phyloP scores from a whole-genome alignment of 1,140 invertebrate species.

The Oryctes rhinoceros region DNA sequence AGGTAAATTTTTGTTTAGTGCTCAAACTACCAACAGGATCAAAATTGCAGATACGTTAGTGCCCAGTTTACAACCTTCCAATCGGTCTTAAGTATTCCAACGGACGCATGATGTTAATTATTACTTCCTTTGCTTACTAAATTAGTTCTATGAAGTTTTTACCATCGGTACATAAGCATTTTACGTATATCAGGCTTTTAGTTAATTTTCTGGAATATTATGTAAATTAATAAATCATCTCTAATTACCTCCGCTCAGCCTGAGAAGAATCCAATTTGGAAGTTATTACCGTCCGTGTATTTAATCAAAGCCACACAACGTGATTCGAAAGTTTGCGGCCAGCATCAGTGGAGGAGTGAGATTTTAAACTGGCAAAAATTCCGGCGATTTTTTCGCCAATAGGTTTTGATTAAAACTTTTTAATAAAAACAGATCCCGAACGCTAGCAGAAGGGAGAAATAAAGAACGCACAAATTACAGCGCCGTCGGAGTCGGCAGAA shows the following conservation, averaged over 20 bases:
- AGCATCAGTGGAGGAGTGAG: not conserved
- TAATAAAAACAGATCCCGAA: constrained; percentile 38
- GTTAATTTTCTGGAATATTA: not conserved
- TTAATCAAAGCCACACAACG: constrained; percentile 7
- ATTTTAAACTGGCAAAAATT: not conserved
- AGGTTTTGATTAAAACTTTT: constrained; percentile 37
- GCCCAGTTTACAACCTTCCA: too few species aligned
- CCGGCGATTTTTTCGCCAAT: constrained; percentile 17
- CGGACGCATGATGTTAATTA: too few species aligned
- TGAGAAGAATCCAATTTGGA: not conserved
- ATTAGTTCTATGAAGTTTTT: too few species aligned
- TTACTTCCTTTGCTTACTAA: too few species aligned
- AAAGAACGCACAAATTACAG: constrained; percentile 37
- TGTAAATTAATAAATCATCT: constrained; percentile 2
- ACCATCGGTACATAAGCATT: too few species aligned
- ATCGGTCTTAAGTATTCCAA: too few species aligned
- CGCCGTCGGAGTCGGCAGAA: constrained; percentile 29
- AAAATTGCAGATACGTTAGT: too few species aligned
- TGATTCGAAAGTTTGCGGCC: constrained; percentile 11
- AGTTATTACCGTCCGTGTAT: constrained; percentile 5
- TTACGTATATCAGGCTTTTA: too few species aligned
- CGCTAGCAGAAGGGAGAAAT: constrained; percentile 6
- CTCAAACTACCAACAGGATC: too few species aligned
- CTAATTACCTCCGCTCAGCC: not conserved
- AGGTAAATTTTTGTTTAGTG: too few species aligned